Percentiles rank a stretch among this genome's conserved stretches.
Conservation (phyloP, 2,888 invertebrate genomes). For the Invenusta paracnida region DNA sequence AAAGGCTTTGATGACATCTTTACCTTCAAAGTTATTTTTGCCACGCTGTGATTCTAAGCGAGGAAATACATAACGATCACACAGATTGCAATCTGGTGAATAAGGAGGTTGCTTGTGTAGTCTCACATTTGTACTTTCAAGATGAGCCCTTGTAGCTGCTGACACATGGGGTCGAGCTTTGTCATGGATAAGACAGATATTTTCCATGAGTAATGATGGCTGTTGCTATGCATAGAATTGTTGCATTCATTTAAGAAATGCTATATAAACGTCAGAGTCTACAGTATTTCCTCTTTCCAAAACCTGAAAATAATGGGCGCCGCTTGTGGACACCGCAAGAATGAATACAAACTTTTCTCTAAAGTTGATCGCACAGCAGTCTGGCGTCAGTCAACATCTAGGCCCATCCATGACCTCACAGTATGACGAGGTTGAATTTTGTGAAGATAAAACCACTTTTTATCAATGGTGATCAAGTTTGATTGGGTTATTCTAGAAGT, state of each 20-base stretch:
- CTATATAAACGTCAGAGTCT: conserved; percentile 21
- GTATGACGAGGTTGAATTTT: conserved; percentile 7
- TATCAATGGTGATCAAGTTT: neutral
- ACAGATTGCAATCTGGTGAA: neutral
- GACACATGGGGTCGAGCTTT: conserved; percentile 20
- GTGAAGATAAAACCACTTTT: conserved; percentile 6
- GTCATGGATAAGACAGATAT: neutral
- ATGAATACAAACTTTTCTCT: conserved; percentile 1
- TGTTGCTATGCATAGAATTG: conserved; percentile 16
- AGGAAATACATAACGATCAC: neutral
- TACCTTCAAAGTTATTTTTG: neutral
- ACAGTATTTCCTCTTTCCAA: conserved; percentile 4
- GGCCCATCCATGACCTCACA: conserved; percentile 27
- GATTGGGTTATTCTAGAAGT: conserved; percentile 18
- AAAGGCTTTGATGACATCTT: neutral
- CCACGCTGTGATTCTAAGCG: neutral
- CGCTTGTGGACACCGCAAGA: neutral
- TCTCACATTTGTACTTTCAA: neutral
- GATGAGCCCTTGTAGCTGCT: neutral
- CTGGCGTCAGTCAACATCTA: conserved; percentile 22
- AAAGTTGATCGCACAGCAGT: conserved; percentile 19
- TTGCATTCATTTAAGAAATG: conserved; percentile 3
- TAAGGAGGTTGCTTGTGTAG: neutral
- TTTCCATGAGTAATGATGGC: conserved; percentile 23
- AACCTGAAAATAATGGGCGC: conserved; percentile 3